Evolutionary conservation across 2,888 invertebrate species (phyloP), one percentile per base, ranked within the genome.

Genomic region (Hirtodrosophila cameraria): DNA sequence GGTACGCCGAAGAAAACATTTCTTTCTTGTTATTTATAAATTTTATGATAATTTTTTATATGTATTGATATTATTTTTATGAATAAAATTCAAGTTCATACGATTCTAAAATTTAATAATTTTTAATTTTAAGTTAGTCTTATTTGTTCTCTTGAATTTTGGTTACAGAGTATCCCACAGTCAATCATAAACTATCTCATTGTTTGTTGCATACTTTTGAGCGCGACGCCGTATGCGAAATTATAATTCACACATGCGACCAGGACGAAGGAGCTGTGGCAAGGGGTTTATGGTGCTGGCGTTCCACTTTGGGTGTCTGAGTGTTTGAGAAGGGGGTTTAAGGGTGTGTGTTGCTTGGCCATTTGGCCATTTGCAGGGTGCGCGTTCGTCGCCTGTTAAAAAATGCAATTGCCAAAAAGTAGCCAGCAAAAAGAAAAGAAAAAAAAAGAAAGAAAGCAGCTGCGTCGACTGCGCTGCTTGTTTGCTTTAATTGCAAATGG

Each of bases 231-330:
- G 74, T 69, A 70, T 74, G 69, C 86, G 80, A 87, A 87, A 86
- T 87, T 87, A 86, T 85, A 85, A 85, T 85, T 88, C 88, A 86
- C 88, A 85, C 88, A 85, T 85, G 87, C 68, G 86, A 82, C 87
- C 86, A 69, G 59, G 25, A 33, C 60, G 41, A 46, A 31, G n/a
- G 50, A 30, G 12, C 39, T 38, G 53, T 36, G 41, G 53, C 35
- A 41, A 13, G 57, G 31, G 46, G 15, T 13, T 2, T 7, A 30
- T n/a, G 33, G 15, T 43, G 50, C 31, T 18, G 31, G 54, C 54
- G 33, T 33, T 33, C 39, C 39, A 43, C 43, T 46, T 39, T 42
- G 36, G 48, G 48, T 43, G 59, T 39, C 53, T 48, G 70, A 50
- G 48, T 63, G 48, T 25, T 18, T 45, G 25, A 9, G 8, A n/a